Conservation (phyloP, 53 echinoderm and acorn worm species). For the Astropecten irregularis region DNA sequence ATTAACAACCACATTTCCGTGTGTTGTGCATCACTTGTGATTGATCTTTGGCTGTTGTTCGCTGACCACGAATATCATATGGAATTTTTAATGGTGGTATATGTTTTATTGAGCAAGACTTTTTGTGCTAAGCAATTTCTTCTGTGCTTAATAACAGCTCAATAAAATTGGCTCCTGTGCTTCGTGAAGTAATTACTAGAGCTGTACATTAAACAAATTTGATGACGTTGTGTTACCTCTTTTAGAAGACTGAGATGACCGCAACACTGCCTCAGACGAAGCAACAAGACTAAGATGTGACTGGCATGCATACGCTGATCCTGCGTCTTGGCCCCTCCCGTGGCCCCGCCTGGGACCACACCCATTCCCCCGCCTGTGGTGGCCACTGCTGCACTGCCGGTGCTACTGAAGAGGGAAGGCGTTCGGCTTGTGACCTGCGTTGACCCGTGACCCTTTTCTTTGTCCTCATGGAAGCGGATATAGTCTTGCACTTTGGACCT, state of each 20-base stretch:
- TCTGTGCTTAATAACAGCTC: too few species aligned
- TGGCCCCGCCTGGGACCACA: background rate
- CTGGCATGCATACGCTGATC: conserved; percentile 61
- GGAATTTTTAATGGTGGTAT: too few species aligned
- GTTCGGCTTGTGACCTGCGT: background rate
- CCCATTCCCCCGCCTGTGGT: background rate
- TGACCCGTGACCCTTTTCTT: conserved; percentile 59
- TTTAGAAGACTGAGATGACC: conserved; percentile 89
- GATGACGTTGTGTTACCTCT: too few species aligned
- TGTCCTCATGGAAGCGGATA: conserved; percentile 86
- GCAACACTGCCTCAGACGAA: conserved; percentile 93
- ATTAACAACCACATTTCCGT: too few species aligned
- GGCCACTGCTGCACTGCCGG: conserved; percentile 26
- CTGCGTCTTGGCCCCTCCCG: background rate
- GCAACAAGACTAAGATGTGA: conserved; percentile 79
- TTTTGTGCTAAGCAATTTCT: too few species aligned
- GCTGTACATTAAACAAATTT: too few species aligned
- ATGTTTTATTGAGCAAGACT: too few species aligned
- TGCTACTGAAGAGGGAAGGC: conserved; percentile 11
- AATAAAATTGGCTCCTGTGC: too few species aligned
- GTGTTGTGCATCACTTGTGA: too few species aligned
- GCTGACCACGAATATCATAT: too few species aligned
- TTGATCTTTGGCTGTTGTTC: too few species aligned
- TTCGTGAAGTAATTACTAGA: too few species aligned
- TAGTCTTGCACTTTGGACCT: conserved; percentile 88